A percentile compares a stretch with the other conserved stretches of the same genome.
Conservation (phyloP, 2,888 invertebrate genomes). For the Steromphala cineraria region DNA sequence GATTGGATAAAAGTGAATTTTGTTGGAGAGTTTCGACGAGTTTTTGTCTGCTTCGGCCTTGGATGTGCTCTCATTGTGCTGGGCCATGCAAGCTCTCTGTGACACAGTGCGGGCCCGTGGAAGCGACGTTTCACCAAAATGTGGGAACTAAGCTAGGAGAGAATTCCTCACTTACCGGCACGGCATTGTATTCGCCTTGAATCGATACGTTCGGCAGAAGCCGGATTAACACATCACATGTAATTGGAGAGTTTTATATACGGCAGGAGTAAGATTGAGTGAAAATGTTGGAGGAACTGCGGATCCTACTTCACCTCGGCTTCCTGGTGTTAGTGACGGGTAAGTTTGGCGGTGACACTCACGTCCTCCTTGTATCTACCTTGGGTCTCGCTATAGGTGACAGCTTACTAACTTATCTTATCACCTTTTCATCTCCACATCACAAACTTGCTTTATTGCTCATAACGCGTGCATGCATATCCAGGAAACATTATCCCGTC, state of each 20-base stretch:
- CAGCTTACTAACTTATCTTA: too few relatives aligned
- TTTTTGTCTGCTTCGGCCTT: not conserved
- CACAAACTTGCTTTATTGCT: too few relatives aligned
- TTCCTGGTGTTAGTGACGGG: not conserved
- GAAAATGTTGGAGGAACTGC: not conserved
- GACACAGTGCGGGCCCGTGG: not conserved
- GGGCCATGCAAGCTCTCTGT: not conserved
- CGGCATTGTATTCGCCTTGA: not conserved
- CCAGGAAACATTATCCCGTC: too few relatives aligned
- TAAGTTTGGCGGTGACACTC: not conserved
- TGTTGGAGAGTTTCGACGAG: not conserved
- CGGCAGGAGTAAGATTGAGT: not conserved
- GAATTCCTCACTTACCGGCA: not conserved
- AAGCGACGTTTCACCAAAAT: constrained; percentile 5
- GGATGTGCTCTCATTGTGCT: not conserved
- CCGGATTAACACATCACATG: not conserved
- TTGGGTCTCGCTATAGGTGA: too few relatives aligned
- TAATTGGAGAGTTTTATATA: not conserved
- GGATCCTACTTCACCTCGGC: not conserved
- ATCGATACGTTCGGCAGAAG: not conserved
- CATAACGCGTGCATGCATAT: too few relatives aligned
- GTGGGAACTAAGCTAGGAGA: not conserved
- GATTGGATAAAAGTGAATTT: not conserved
- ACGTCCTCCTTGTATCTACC: not conserved
- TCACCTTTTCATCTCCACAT: too few relatives aligned